Conservation (phyloP, 1,140 invertebrate species). For the Drosophila simulans region DNA sequence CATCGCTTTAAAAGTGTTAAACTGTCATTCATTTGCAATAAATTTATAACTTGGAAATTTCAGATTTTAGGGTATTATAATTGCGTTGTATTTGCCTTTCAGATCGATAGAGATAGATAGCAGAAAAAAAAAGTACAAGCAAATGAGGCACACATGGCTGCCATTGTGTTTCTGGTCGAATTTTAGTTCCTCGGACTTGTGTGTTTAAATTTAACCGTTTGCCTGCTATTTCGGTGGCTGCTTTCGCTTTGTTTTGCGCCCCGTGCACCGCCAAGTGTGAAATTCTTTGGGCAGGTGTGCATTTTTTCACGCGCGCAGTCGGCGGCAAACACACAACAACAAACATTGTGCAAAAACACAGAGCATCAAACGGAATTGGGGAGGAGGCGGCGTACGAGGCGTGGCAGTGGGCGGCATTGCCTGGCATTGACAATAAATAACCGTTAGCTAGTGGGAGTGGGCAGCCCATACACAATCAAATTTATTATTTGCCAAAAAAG, state of each 20-base stretch:
- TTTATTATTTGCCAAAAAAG: constrained; percentile 39
- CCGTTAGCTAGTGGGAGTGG: neutral
- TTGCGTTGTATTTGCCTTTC: neutral
- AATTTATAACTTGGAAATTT: no score
- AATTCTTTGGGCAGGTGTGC: constrained; percentile 78
- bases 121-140: neutral
- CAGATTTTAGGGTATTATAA: neutral
- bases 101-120: constrained; percentile 19
- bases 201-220: constrained; percentile 68
- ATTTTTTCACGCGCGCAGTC: constrained; percentile 55
- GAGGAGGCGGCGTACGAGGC: neutral
- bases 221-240: constrained; percentile 62
- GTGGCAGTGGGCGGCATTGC: neutral
- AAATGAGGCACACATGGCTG: constrained; percentile 9
- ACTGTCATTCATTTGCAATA: no score
- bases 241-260: constrained; percentile 24
- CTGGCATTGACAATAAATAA: constrained; percentile 61
- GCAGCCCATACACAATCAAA: constrained; percentile 35
- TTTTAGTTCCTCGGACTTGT: constrained; percentile 50
- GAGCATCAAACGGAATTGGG: constrained; percentile 54
- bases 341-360: constrained; percentile 36
- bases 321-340: constrained; percentile 71
- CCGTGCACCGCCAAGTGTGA: constrained; percentile 49
- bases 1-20: no score
- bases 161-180: constrained; percentile 50